A percentile compares a stretch with the other conserved stretches of the same genome.
These are phyloP conservation scores for Steinernema khuongi DNA, from an alignment of 1,140 invertebrate species.

Conservation along the genomic window DNA sequence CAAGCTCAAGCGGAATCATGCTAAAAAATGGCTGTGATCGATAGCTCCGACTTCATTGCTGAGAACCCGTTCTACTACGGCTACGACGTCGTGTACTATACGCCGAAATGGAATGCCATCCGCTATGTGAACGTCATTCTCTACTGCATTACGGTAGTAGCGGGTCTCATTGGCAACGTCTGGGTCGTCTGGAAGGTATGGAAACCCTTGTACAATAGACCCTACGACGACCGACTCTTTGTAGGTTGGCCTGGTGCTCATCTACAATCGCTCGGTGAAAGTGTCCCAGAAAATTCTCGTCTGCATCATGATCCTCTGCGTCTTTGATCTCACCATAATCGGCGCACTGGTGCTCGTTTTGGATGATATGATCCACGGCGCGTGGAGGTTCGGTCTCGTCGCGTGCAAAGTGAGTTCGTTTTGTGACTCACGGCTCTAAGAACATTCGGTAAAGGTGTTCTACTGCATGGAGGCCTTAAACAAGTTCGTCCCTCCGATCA, in stretches of 20 bases:
- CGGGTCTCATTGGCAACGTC: constrained; percentile 11
- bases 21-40: neutral
- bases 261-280: constrained; percentile 16
- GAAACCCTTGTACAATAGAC: neutral
- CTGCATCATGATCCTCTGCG: constrained; percentile 17
- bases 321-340: constrained; percentile 19
- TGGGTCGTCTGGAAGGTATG: constrained; percentile 27
- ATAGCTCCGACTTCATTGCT: neutral
- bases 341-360: neutral
- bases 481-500: constrained; percentile 23
- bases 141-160: constrained; percentile 17
- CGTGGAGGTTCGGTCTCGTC: constrained; percentile 18
- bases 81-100: neutral
- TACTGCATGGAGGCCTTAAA: constrained; percentile 24
- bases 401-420: constrained; percentile 17
- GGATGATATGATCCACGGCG: constrained; percentile 16
- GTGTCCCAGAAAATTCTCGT: constrained; percentile 20
- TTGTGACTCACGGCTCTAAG: neutral
- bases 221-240: neutral
- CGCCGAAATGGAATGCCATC: neutral
- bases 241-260: constrained; percentile 23
- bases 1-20: neutral
- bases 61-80: neutral
- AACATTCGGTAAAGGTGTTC: constrained; percentile 12
- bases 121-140: constrained; percentile 1